Evolutionary conservation across 2,797 vertebrate genomes (phyloP), one percentile per base, ranked within the genome.

Genomic region (Smutsia gigantea): DNA sequence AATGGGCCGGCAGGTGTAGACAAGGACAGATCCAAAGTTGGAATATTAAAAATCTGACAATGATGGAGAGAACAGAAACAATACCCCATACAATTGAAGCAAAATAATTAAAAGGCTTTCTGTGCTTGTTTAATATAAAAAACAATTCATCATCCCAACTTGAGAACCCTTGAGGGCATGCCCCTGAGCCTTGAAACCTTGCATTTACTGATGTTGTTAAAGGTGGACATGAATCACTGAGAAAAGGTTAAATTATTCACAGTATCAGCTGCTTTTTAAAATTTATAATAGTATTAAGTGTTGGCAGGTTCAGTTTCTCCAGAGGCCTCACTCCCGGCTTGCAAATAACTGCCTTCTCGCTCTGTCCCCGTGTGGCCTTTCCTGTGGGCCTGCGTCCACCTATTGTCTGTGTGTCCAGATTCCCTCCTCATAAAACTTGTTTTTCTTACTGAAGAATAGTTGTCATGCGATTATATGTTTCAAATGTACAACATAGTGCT

Each of bases 221-320:
- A 93, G 61, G 53, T 89, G 74, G 94, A 90, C 39, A 93, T 61
- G 78, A 93, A 95, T 92, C 92, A 79, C 11, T 37, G 64, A 91
- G 93, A 77, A 97, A 96, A 96, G 89, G 57, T 94, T 93, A 95
- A 95, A 94, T 93, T 92, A 90, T 75, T 95, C 83, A 79, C 34
- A 96, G 11, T 53, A 39, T 39, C 39, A 46, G 46, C 46, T 12
- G 46, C 11, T 12, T 46, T 46, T 46, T 46, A 46, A 46, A 11
- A 46, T 46, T 46, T 46, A 12, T 46, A 46, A 46, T 11, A 46
- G 46, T 46, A 46, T 46, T 46, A 46, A 46, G 46, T 46, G 46
- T 46, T 11, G 46, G 46, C 46, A 46, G 46, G 46, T 46, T 46
- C 46, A 12, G 46, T 46, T 12, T 46, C 46, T 46, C 46, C 46